phyloP scores from a whole-genome alignment of 2,113 vertebrate genomes.

The Panthera leo region DNA sequence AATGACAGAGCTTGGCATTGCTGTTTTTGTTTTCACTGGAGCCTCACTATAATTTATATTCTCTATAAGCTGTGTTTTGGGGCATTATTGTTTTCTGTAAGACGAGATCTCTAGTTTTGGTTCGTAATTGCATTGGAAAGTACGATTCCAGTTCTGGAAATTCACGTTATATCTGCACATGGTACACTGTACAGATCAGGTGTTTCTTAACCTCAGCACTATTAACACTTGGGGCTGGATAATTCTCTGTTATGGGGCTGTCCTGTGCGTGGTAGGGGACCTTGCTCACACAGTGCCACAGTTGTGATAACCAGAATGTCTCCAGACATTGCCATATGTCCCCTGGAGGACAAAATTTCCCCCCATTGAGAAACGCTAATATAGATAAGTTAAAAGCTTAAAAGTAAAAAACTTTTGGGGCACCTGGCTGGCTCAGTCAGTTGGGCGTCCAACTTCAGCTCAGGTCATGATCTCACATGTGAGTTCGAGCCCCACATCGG shows the following conservation, averaged over 20 bases:
- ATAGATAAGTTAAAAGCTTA: neutral
- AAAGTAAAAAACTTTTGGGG: neutral
- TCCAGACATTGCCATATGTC: neutral
- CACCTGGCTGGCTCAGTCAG: no score
- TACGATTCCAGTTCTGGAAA: neutral
- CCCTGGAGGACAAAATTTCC: neutral
- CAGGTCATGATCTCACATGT: no score
- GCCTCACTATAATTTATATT: neutral
- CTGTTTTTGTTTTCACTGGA: neutral
- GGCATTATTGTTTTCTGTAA: neutral
- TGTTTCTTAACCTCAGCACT: neutral
- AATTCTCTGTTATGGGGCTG: no score
- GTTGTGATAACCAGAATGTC: neutral
- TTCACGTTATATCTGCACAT: neutral
- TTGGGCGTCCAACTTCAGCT: no score
- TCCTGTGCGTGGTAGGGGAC: accelerated
- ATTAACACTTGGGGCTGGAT: accelerated
- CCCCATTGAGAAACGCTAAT: neutral
- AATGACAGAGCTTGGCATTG: accelerated
- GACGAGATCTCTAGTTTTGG: neutral
- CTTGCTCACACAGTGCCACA: neutral
- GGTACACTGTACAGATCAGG: neutral
- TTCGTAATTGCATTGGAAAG: neutral
- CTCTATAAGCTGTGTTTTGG: neutral
- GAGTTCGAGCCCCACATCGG: no score